These are phyloP conservation scores for Macrochelys suwanniensis DNA, from an alignment of 2,797 vertebrate genomes.

Conservation along the genomic window DNA sequence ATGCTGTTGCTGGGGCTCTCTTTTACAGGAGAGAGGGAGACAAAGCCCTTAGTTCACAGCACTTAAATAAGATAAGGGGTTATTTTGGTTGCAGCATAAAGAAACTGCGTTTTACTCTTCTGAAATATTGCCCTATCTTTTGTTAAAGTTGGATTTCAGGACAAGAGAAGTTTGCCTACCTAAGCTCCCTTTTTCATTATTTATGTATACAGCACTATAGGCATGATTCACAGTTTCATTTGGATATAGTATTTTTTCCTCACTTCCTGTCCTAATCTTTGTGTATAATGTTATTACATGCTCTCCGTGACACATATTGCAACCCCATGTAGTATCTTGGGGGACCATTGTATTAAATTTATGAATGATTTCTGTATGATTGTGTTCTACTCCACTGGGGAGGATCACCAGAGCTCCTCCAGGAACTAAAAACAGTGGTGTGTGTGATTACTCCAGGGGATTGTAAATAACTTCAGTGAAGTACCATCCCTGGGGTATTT, in stretches of 20 bases:
- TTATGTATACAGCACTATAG: not conserved
- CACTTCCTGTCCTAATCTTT: not conserved
- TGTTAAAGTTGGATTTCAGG: not conserved
- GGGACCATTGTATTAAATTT: too few species aligned
- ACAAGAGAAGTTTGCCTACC: not conserved
- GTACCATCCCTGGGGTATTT: too few species aligned
- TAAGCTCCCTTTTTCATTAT: not conserved
- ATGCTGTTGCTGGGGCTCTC: not conserved
- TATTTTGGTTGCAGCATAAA: not conserved
- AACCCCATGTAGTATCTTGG: too few species aligned
- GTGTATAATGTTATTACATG: too few species aligned
- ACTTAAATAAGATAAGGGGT: rapidly evolving
- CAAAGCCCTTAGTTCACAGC: not conserved
- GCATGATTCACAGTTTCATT: not conserved
- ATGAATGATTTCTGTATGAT: too few species aligned
- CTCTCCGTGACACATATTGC: too few species aligned
- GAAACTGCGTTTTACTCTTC: not conserved
- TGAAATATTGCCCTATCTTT: not conserved
- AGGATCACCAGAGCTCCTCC: too few species aligned
- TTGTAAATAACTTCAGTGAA: too few species aligned
- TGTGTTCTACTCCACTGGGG: too few species aligned
- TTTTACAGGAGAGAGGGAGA: not conserved
- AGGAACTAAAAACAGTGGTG: too few species aligned
- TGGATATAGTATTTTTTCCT: not conserved
- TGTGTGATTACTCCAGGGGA: too few species aligned